Evolutionary conservation across 2,113 vertebrate species (phyloP), one percentile per base, ranked within the genome.

Genomic region (Engraulis encrasicolus): DNA sequence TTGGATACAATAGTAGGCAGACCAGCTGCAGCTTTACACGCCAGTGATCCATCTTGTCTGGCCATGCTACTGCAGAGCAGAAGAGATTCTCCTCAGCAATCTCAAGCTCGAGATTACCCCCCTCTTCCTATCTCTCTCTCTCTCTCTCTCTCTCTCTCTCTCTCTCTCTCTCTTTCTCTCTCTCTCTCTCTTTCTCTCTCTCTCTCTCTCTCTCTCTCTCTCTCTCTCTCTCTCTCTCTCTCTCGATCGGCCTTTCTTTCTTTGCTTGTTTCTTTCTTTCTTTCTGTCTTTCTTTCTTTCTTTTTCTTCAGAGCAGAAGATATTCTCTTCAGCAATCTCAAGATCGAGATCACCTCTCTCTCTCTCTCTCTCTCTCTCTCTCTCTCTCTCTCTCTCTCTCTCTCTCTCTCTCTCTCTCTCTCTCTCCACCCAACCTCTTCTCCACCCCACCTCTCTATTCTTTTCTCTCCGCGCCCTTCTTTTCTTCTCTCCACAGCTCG

Each of bases 241-340:
- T n/a, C n/a, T n/a, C n/a, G n/a, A n/a, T n/a, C n/a, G n/a, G n/a
- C n/a, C n/a, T n/a, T n/a, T n/a, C n/a, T n/a, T n/a, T n/a, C n/a
- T n/a, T n/a, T n/a, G n/a, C n/a, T n/a, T n/a, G n/a, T n/a, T n/a
- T n/a, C n/a, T n/a, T n/a, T n/a, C n/a, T n/a, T n/a, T n/a, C n/a
- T n/a, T n/a, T n/a, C n/a, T n/a, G n/a, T n/a, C n/a, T n/a, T n/a
- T n/a, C n/a, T n/a, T n/a, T n/a, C n/a, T n/a, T n/a, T n/a, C n/a
- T n/a, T n/a, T n/a, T n/a, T n/a, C 84, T 34, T 34, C 14, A 50
- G 83, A 78, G 58, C 61, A 36, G 83, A 58, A 50, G 17, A 48
- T 80, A 45, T 82, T 84, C 40, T 83, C 58, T 77, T 49, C 78
- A 31, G 34, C 27, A 78, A 58, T 31, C 38, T 83, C 40, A 50